A percentile compares a stretch with the other conserved stretches of the same genome.
phyloP scores from a whole-genome alignment of 2,888 invertebrate genomes.

The Diadromus collaris region DNA sequence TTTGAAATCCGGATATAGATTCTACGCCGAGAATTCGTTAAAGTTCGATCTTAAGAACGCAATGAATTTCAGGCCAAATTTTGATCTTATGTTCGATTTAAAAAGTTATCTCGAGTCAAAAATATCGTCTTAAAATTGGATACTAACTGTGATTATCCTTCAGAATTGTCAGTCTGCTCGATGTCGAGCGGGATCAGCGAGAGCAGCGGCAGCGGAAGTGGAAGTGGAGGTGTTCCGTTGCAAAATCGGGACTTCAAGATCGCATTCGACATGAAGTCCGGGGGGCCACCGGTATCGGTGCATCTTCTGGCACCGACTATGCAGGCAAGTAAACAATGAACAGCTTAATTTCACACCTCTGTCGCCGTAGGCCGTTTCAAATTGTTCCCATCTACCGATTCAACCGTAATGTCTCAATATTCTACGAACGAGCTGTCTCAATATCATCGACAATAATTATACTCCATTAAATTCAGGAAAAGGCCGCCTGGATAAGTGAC shows the following conservation, averaged over 20 bases:
- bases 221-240: slow-evolving; percentile 76
- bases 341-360: background rate
- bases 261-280: slow-evolving; percentile 85
- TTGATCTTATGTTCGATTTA: too few relatives aligned
- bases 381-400: background rate
- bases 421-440: too few relatives aligned
- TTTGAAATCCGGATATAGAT: too few relatives aligned
- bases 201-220: slow-evolving; percentile 75
- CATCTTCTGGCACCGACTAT: slow-evolving; percentile 83
- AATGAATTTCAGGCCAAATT: too few relatives aligned
- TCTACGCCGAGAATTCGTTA: too few relatives aligned
- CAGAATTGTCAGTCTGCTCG: slow-evolving; percentile 82
- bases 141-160: slow-evolving; percentile 57
- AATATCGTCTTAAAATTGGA: background rate
- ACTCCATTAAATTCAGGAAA: slow-evolving; percentile 85
- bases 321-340: slow-evolving; percentile 67
- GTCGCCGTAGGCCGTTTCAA: background rate
- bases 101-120: background rate
- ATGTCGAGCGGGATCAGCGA: slow-evolving; percentile 82
- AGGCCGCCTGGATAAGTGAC: slow-evolving; percentile 96
- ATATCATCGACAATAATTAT: too few relatives aligned
- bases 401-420: slow-evolving; percentile 1
- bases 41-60: too few relatives aligned
- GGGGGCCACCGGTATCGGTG: slow-evolving; percentile 87
- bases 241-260: slow-evolving; percentile 88